These are phyloP conservation scores for Chlorops oryzae DNA, from an alignment of 1,140 invertebrate species.

Conservation along the genomic window DNA sequence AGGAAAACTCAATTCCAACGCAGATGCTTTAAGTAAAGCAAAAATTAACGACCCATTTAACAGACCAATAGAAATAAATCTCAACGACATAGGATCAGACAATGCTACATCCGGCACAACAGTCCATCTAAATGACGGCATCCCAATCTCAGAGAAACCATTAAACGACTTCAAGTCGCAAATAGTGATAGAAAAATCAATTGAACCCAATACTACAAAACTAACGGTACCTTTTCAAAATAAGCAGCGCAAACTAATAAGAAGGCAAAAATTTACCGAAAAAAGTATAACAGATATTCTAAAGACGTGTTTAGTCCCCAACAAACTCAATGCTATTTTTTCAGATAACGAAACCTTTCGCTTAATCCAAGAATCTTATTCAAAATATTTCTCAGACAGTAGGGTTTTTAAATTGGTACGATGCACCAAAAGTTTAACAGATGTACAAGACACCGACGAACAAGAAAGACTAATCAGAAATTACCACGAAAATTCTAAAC, in stretches of 20 bases:
- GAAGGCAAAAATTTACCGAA: not conserved
- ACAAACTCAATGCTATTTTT: not conserved
- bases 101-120: not conserved
- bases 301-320: not conserved
- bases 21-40: constrained; percentile 19
- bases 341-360: not conserved
- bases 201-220: not conserved
- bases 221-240: not conserved
- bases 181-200: not conserved
- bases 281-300: not conserved
- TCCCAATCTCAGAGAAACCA: constrained; percentile 4
- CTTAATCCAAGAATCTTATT: constrained; percentile 2
- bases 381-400: constrained; percentile 3
- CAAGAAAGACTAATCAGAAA: constrained; percentile 13
- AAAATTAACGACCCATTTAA: too few species aligned
- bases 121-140: not conserved
- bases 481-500: constrained; percentile 27
- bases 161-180: constrained; percentile 3
- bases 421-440: constrained; percentile 5
- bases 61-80: constrained; percentile 1
- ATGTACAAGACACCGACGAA: constrained; percentile 9
- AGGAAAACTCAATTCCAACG: constrained; percentile 7
- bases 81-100: not conserved
- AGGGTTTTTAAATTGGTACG: constrained; percentile 12
- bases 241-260: not conserved